Conservation (phyloP, 2,797 vertebrate species). For the Diceros bicornis region DNA sequence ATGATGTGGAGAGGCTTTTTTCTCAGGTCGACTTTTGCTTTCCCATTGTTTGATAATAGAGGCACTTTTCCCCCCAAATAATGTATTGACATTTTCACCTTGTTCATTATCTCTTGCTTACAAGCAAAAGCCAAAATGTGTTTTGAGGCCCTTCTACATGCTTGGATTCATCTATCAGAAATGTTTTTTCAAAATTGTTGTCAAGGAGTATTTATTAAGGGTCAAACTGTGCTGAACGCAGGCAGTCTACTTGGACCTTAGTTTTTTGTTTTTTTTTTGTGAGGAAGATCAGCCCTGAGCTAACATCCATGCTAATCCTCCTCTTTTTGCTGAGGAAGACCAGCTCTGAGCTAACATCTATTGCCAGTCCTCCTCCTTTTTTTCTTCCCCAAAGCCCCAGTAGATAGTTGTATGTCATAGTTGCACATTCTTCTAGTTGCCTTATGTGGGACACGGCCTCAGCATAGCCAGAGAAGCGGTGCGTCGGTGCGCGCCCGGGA, state of each 20-base stretch:
- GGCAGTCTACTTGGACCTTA: neutral
- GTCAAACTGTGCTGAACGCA: neutral
- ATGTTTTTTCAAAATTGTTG: constrained; percentile 12
- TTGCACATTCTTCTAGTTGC: no score
- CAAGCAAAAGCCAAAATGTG: constrained; percentile 28
- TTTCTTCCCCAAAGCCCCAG: no score
- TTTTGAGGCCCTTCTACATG: neutral
- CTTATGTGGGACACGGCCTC: no score
- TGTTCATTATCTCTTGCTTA: constrained; percentile 33
- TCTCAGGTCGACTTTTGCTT: neutral
- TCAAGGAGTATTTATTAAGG: neutral
- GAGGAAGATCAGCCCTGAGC: no score
- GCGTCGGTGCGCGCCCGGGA: no score
- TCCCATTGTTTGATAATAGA: neutral
- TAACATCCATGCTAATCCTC: no score
- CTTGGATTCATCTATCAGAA: neutral
- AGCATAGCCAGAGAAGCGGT: no score
- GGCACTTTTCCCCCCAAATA: neutral
- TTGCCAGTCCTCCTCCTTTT: no score
- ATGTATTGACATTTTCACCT: neutral
- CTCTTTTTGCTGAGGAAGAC: no score
- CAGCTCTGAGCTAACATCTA: no score
- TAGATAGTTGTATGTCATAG: no score
- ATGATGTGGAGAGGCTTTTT: neutral
- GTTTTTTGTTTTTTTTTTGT: neutral